Base-by-base conservation (phyloP, 2,113 vertebrate genomes). In the Asarcornis scutulata region DNA sequence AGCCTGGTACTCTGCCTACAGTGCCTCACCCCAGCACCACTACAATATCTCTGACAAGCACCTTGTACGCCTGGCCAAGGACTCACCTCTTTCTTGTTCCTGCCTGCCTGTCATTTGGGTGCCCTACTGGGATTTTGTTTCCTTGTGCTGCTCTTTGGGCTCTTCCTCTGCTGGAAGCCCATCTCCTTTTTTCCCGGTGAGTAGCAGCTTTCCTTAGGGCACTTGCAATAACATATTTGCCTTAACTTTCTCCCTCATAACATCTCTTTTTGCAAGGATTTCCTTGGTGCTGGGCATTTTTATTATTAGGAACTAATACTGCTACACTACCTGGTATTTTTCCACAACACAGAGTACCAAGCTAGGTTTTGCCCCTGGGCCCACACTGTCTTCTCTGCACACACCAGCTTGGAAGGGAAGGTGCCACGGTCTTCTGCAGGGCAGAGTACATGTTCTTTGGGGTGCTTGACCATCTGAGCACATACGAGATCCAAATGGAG, bases 31-130 rank as follows among this genome's bases (percentile, higher is more conserved):
- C 64, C 52, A 80, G 71, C 63, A 83, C 26, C 2, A 3, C 74
- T 42, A 4, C 6, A 77, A 58, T 14, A 50, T 82, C 78, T 75
- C 75, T 48, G 53, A 81, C 56, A 87, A 86, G 48, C 3, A 48
- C 0, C 0, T 48, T 73, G 17, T 48, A 44, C 10, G 5, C 32
- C 48, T 64, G 71, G 48, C 38, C 58, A 60, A 64, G 20, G 34
- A 56, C 7, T 68, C 63, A 17, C 34, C 34, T 67, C 82, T 72
- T 78, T 56, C 6, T 56, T 64, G 15, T 27, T 86, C n/a, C 68
- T 84, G 31, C 22, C 48, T 76, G 46, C 13, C 40, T 62, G 10
- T 58, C 25, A 32, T 76, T 83, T 77, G 40, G 9, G 52, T 13
- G 3, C 21, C 66, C n/a, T 75, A 31, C 18, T 50, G 62, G 44